These are phyloP conservation scores for Bruchidius siliquastri DNA, from an alignment of 2,888 invertebrate species.

Conservation along the genomic window DNA sequence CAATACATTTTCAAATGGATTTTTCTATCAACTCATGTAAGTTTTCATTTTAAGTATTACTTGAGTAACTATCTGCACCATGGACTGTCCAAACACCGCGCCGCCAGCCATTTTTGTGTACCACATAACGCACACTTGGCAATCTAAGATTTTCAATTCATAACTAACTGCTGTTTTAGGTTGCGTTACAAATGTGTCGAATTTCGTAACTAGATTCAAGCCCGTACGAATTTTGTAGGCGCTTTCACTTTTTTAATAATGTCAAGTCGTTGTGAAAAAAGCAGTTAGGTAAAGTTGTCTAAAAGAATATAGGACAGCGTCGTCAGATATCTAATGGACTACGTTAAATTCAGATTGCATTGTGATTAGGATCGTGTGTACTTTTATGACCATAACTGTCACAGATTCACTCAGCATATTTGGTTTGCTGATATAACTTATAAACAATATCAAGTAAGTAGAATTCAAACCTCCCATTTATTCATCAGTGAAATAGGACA, in stretches of 20 bases:
- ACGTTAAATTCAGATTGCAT: not conserved
- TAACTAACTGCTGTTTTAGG: not conserved
- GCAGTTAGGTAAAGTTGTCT: not conserved
- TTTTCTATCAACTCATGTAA: too few species aligned
- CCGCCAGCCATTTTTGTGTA: not conserved
- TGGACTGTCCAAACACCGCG: too few species aligned
- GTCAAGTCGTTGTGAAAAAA: not conserved
- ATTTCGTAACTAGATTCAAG: slow-evolving; percentile 1
- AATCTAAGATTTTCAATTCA: not conserved
- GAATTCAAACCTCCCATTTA: too few species aligned
- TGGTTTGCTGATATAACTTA: too few species aligned
- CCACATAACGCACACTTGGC: not conserved
- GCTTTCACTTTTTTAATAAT: not conserved
- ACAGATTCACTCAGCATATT: not conserved
- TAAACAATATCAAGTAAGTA: too few species aligned
- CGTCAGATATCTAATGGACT: not conserved
- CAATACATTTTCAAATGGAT: too few species aligned
- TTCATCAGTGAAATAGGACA: too few species aligned
- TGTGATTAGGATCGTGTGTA: not conserved
- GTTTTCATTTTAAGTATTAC: too few species aligned
- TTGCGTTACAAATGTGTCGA: slow-evolving; percentile 1
- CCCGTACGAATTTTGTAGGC: slow-evolving; percentile 1
- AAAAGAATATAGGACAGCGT: not conserved
- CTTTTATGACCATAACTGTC: not conserved
- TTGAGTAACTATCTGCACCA: too few species aligned